phyloP scores from a whole-genome alignment of 2,888 invertebrate genomes.

The Spodoptera picta region DNA sequence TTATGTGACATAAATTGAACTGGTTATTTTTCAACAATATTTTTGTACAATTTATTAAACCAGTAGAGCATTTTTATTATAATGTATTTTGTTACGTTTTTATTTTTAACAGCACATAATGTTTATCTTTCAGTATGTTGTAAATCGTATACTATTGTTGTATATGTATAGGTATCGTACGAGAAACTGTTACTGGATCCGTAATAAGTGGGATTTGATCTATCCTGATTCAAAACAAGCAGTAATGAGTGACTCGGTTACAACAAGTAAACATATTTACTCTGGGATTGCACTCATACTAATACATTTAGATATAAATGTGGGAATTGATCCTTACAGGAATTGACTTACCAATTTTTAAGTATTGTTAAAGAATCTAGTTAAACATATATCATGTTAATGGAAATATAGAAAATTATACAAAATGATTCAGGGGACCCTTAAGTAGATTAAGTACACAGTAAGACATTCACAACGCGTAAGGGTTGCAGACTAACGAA shows the following conservation, averaged over 20 bases:
- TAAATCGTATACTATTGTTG: slow-evolving; percentile 50
- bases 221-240: slow-evolving; percentile 25
- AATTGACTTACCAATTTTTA: slow-evolving; percentile 54
- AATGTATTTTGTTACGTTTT: slow-evolving; percentile 59
- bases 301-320: slow-evolving; percentile 39
- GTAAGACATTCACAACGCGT: slow-evolving; percentile 57
- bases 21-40: slow-evolving; percentile 57
- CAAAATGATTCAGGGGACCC: slow-evolving; percentile 61
- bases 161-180: slow-evolving; percentile 38
- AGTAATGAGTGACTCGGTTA: slow-evolving; percentile 33
- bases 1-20: slow-evolving; percentile 37
- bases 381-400: slow-evolving; percentile 54
- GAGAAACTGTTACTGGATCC: slow-evolving; percentile 48
- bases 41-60: slow-evolving; percentile 61
- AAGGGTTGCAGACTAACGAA: slow-evolving; percentile 76
- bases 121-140: slow-evolving; percentile 49
- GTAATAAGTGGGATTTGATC: slow-evolving; percentile 24
- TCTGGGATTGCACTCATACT: slow-evolving; percentile 38
- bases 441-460: slow-evolving; percentile 65
- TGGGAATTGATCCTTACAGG: slow-evolving; percentile 55
- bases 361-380: slow-evolving; percentile 56
- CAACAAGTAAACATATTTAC: slow-evolving; percentile 17
- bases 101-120: slow-evolving; percentile 55
- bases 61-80: slow-evolving; percentile 61
- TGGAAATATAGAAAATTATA: slow-evolving; percentile 56